Conservation (phyloP, 2,113 vertebrate genomes). For the Dipodomys spectabilis region DNA sequence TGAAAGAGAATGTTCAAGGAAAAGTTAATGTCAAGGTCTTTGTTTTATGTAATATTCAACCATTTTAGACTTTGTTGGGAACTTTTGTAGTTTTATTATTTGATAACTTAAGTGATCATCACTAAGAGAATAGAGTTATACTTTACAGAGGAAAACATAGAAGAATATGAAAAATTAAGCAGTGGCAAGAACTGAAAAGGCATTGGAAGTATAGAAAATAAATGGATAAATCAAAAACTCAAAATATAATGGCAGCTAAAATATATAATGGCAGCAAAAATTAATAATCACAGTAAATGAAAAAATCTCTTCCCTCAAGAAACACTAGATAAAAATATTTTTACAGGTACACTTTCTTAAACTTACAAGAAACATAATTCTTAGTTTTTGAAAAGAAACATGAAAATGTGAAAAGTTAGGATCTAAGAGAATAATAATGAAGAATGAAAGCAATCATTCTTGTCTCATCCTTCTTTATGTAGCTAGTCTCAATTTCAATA, state of each 20-base stretch:
- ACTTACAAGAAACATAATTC: constrained; percentile 16
- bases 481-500: constrained; percentile 35
- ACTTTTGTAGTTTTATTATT: background rate
- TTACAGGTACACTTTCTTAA: constrained; percentile 24
- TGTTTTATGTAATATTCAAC: background rate
- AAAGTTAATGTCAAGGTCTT: background rate
- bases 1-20: background rate
- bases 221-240: background rate
- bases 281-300: background rate
- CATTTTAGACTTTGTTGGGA: background rate
- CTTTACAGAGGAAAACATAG: background rate
- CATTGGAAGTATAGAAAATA: background rate
- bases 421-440: constrained; percentile 25
- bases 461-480: background rate
- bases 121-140: background rate
- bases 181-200: background rate
- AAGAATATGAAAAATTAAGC: background rate
- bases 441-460: background rate
- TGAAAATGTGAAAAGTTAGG: background rate
- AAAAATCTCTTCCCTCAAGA: background rate
- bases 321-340: background rate
- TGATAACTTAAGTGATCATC: background rate
- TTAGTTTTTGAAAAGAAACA: constrained; percentile 36
- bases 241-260: background rate
- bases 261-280: background rate